A percentile compares a stretch with the other conserved stretches of the same genome.
phyloP scores from a whole-genome alignment of 1,140 invertebrate genomes.

The Heterodera schachtii region DNA sequence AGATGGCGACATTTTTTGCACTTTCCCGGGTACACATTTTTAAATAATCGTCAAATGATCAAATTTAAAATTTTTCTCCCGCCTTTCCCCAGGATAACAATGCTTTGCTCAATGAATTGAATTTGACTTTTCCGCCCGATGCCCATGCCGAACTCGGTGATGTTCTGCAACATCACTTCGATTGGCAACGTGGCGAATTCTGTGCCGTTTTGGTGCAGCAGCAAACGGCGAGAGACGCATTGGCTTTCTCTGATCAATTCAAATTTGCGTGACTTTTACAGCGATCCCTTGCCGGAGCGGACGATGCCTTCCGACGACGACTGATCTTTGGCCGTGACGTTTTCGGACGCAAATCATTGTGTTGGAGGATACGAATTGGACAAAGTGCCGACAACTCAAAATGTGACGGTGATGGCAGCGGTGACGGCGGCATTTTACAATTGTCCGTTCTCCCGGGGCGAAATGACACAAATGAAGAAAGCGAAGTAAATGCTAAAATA shows the following conservation, averaged over 20 bases:
- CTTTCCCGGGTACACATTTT: not conserved
- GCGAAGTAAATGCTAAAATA: not conserved
- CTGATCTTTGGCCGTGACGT: slow-evolving; percentile 9
- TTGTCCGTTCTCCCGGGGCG: not conserved
- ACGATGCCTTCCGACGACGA: too few species aligned
- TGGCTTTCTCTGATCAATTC: too few species aligned
- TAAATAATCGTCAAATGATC: too few species aligned
- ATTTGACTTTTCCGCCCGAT: not conserved
- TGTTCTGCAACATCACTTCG: not conserved
- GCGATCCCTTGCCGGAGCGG: too few species aligned
- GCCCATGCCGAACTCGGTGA: not conserved
- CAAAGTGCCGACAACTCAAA: too few species aligned
- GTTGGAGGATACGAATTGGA: not conserved
- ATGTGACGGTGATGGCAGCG: not conserved
- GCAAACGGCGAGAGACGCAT: not conserved
- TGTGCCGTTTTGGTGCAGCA: not conserved
- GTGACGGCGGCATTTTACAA: not conserved
- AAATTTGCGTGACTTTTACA: too few species aligned
- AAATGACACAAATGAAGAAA: not conserved
- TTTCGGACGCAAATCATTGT: slow-evolving; percentile 5
- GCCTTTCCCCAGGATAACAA: not conserved
- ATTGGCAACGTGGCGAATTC: slow-evolving; percentile 6
- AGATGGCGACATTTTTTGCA: not conserved
- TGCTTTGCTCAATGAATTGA: not conserved
- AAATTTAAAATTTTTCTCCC: not conserved